Base-by-base conservation (phyloP, 2,113 vertebrate genomes). In the Lutjanus erythropterus region DNA sequence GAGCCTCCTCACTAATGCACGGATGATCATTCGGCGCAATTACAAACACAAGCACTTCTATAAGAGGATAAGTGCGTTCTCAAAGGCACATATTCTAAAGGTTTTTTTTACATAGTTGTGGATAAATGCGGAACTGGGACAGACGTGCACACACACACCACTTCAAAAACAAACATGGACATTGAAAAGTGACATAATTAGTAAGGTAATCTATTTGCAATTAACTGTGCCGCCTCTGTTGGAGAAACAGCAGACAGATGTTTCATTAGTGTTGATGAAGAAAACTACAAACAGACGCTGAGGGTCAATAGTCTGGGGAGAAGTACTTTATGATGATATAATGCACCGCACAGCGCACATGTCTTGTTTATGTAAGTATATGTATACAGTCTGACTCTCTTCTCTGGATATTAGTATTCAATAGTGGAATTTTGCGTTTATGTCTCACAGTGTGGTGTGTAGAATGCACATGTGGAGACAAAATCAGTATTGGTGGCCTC, bases 231-330 rank as follows among this genome's bases (percentile, higher is more conserved):
- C 21, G 44, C 81, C 86, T 88, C 86, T 78, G 87, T 59, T 84
- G 76, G 79, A 82, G 81, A 71, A 85, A 71, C 81, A 86, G 76
- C 83, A 70, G 83, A 80, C 93, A 91, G 89, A 89, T 93, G 92
- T 92, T 90, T 87, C 88, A 91, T 92, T 93, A 91, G 86, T 67
- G 71, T 78, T 75, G 81, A 91, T 89, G 69, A 83, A 81, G 65
- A 70, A 89, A 89, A 89, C 78, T 85, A 86, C 84, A 92, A 91
- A 91, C 90, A 92, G 86, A 84, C 33, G 83, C 86, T 84, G 72
- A 85, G 89, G 89, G 87, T 92, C 91, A 89, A 41, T 56, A 81
- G 84, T 85, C 88, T 83, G 62, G 91, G 88, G 89, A 84, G 76
- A 80, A 71, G 72, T 81, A 85, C 59, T 89, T 89, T 65, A 86